Evolutionary conservation across 2,113 vertebrate species (phyloP), one percentile per base, ranked within the genome.

Genomic region (Microcebus murinus): DNA sequence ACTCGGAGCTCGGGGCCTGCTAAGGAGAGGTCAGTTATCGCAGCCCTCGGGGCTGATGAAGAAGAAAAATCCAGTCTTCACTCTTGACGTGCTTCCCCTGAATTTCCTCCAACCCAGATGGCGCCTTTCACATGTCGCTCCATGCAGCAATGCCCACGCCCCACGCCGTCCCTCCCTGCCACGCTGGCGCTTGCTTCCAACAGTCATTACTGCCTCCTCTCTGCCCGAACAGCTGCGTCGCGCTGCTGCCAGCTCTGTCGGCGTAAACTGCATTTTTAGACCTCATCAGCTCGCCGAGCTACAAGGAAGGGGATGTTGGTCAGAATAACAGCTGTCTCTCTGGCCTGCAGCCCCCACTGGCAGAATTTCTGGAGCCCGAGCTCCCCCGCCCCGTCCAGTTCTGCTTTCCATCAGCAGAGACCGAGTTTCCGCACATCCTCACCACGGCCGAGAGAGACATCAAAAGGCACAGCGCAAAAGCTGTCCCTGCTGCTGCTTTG

Each of bases 81-180:
- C 23, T 63, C 63, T 29, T n/a, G 9, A 61, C 14, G 45, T 1
- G 0, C 57, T 61, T 76, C 67, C 55, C 76, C 81, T 21, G 70
- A 52, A 83, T 90, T n/a, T 55, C 94, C 84, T 90, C 59, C 6
- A 68, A 34, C 63, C 76, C 94, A 95, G 70, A 85, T 55, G 92
- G 84, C 65, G 84, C 14, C 90, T 61, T 55, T 50, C 87, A 79
- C 52, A 5, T 55, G 67, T 48, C 31, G 63, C 87, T 52, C 45
- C 76, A 70, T 13, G 50, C 90, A 67, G 76, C 79, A 23, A 48
- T 6, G 27, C 52, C 21, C 42, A 39, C 42, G 12, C 34, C 15
- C 63, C 34, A 52, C 1, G 21, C 61, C n/a, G n/a, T n/a, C 55
- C 84, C 73, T 57, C 65, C 65, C 82, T 76, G 77, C 61, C 63